These are phyloP conservation scores for Eurois occulta DNA, from an alignment of 2,888 invertebrate species.

Conservation along the genomic window DNA sequence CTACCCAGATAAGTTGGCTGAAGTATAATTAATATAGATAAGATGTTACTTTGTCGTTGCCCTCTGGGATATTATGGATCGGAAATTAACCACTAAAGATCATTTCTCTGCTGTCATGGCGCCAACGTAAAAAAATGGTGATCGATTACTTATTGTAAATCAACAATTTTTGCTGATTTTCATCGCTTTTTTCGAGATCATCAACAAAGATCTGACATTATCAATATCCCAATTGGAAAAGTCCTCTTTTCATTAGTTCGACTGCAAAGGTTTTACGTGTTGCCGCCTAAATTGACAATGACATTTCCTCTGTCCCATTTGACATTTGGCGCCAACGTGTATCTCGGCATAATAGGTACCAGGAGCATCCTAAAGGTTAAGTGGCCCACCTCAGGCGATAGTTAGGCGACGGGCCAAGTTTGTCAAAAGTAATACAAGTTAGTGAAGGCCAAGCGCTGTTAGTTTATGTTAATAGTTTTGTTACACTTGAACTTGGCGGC, in stretches of 20 bases:
- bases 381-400: constrained; percentile 25
- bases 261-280: neutral
- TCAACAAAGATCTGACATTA: too few relatives aligned
- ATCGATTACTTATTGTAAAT: neutral
- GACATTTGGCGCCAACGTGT: constrained; percentile 5
- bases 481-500: constrained; percentile 42
- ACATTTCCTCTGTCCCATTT: constrained; percentile 14
- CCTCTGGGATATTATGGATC: neutral
- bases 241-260: too few relatives aligned
- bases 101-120: neutral
- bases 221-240: neutral
- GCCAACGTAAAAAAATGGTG: too few relatives aligned
- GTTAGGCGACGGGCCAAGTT: constrained; percentile 45
- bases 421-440: constrained; percentile 54
- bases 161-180: neutral
- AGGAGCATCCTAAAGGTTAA: constrained; percentile 27
- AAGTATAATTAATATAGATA: neutral
- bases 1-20: neutral
- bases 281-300: neutral
- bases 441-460: constrained; percentile 31
- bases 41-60: neutral
- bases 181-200: neutral
- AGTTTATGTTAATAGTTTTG: constrained; percentile 47
- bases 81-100: neutral
- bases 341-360: neutral